Evolutionary conservation across 1,140 invertebrate species (phyloP).

Genomic region (Triops cancriformis): DNA sequence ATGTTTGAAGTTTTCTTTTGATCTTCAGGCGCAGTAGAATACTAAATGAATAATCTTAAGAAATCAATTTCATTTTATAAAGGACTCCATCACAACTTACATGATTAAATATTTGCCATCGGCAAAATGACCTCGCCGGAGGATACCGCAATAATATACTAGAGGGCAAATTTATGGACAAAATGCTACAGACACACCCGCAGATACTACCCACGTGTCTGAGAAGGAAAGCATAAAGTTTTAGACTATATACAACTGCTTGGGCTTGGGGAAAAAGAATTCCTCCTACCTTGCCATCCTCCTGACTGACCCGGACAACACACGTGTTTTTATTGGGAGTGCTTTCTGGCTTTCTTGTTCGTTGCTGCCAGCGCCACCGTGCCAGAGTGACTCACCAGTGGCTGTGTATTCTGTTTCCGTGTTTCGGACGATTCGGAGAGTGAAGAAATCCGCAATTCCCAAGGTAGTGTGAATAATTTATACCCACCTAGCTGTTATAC

Average conservation of each 20-base stretch:
- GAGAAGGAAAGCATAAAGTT: neutral
- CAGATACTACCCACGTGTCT: neutral
- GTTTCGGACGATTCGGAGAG: conserved; percentile 2
- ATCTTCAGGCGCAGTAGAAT: neutral
- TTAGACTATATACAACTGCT: neutral
- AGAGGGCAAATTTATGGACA: neutral
- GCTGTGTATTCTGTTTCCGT: neutral
- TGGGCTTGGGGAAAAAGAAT: neutral
- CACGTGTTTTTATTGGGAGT: neutral
- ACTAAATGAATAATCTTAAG: neutral
- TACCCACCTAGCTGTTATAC: neutral
- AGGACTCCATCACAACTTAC: neutral
- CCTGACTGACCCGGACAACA: neutral
- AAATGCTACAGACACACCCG: neutral
- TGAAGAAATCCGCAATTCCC: neutral
- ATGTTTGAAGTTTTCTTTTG: neutral
- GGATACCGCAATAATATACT: neutral
- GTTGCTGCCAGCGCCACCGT: neutral
- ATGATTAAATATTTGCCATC: neutral
- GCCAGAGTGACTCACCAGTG: neutral
- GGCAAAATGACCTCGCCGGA: neutral
- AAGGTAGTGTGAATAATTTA: neutral
- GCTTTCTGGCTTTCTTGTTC: neutral
- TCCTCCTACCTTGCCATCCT: neutral
- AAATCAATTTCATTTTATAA: neutral